A percentile compares a stretch with the other conserved stretches of the same genome.
Evolutionary conservation across 2,797 vertebrate species (phyloP).

Genomic region (Tachyglossus aculeatus): DNA sequence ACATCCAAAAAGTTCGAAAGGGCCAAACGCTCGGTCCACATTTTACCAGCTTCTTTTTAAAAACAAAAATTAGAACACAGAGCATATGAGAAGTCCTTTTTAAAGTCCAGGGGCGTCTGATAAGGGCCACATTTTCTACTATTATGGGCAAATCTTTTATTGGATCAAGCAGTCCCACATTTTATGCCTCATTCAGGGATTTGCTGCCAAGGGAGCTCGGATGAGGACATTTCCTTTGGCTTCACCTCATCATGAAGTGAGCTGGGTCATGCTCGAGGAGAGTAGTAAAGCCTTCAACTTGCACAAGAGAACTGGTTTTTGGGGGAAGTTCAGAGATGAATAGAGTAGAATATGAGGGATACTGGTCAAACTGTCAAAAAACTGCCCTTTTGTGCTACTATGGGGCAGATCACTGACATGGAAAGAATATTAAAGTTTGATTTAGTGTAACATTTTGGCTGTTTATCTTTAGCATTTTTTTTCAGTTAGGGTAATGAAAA

Average conservation of each 20-base stretch:
- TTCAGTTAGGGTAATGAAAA: constrained; percentile 29
- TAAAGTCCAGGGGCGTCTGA: no score
- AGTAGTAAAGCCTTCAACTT: background rate
- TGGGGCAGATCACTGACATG: constrained; percentile 13
- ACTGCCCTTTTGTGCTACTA: constrained; percentile 15
- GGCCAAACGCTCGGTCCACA: background rate
- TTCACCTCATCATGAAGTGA: constrained; percentile 49
- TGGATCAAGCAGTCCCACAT: background rate
- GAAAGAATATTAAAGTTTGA: constrained; percentile 34
- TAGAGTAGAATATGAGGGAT: background rate
- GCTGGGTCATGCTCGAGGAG: constrained; percentile 48
- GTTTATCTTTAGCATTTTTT: constrained; percentile 14
- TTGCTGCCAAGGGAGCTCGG: background rate
- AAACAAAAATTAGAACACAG: background rate
- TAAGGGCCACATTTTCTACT: background rate
- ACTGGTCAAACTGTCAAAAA: background rate
- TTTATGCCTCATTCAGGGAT: background rate
- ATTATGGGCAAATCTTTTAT: background rate
- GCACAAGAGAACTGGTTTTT: constrained; percentile 12
- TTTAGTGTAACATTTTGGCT: constrained; percentile 17
- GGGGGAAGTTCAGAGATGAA: background rate
- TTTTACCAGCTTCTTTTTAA: background rate
- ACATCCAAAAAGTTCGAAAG: background rate
- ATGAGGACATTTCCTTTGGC: constrained; percentile 37
- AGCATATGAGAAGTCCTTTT: background rate